Conservation (phyloP, 2,113 vertebrate genomes). For the Erythrolamprus reginae region DNA sequence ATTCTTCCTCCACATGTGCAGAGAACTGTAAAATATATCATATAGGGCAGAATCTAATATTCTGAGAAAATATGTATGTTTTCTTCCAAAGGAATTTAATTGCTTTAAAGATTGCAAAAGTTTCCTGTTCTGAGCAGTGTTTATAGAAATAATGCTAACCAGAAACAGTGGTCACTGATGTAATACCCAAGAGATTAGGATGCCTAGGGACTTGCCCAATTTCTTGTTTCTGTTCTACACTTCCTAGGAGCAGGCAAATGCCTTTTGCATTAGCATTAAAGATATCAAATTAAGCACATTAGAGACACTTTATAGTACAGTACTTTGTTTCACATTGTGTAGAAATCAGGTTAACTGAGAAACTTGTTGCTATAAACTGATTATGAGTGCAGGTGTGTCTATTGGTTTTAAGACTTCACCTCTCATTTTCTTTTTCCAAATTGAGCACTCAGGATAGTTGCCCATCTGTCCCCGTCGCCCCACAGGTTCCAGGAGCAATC, state of each 20-base stretch:
- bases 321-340: background rate
- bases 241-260: background rate
- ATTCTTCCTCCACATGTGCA: background rate
- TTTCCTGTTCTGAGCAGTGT: background rate
- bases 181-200: background rate
- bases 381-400: background rate
- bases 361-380: background rate
- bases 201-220: background rate
- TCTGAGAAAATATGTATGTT: background rate
- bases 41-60: background rate
- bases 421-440: background rate
- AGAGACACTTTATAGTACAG: background rate
- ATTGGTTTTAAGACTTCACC: background rate
- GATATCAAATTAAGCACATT: background rate
- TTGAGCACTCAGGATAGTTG: background rate
- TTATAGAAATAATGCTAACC: background rate
- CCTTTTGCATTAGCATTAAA: background rate
- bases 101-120: background rate
- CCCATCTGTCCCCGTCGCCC: too few species aligned
- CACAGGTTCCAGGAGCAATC: background rate
- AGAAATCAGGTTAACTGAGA: background rate
- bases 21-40: background rate
- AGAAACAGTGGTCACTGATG: background rate
- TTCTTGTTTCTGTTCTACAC: background rate
- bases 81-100: background rate